Evolutionary conservation across 2,113 vertebrate genomes (phyloP).

Genomic region (Hippocampus mohnikei): DNA sequence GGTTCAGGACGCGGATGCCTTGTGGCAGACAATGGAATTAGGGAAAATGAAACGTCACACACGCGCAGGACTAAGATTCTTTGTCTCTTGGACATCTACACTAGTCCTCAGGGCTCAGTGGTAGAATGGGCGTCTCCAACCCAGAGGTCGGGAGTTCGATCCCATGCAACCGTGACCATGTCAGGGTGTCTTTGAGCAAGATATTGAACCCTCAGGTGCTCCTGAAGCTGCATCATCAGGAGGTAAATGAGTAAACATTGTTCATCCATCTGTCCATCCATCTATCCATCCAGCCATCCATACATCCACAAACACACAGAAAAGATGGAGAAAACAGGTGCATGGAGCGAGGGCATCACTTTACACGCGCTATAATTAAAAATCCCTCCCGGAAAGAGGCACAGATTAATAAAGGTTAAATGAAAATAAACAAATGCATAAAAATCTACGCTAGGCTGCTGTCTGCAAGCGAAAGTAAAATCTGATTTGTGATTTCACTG

Average conservation of each 20-base stretch:
- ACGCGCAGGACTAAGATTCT: slow-evolving; percentile 34
- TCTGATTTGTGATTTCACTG: slow-evolving; percentile 56
- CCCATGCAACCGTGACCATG: too few species aligned
- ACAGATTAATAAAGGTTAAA: slow-evolving; percentile 63
- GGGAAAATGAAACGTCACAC: slow-evolving; percentile 75
- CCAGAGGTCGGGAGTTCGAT: too few species aligned
- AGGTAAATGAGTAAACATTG: too few species aligned
- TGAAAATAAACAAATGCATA: slow-evolving; percentile 66
- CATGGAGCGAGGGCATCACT: slow-evolving; percentile 28
- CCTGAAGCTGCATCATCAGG: too few species aligned
- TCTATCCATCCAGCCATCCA: neutral
- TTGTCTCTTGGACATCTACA: slow-evolving; percentile 38
- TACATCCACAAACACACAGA: slow-evolving; percentile 7
- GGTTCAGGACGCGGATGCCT: slow-evolving; percentile 60
- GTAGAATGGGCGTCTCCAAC: too few species aligned
- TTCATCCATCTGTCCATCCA: too few species aligned
- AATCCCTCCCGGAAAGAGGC: slow-evolving; percentile 45
- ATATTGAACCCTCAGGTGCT: too few species aligned
- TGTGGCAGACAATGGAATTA: slow-evolving; percentile 78
- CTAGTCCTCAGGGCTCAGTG: neutral
- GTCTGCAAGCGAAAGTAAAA: slow-evolving; percentile 60
- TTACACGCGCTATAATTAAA: slow-evolving; percentile 51
- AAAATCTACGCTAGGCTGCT: slow-evolving; percentile 49
- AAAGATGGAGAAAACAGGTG: slow-evolving; percentile 4
- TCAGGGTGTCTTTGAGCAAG: too few species aligned